These are phyloP conservation scores for Aphaenogaster floridana DNA, from an alignment of 1,140 invertebrate species.

Conservation along the genomic window DNA sequence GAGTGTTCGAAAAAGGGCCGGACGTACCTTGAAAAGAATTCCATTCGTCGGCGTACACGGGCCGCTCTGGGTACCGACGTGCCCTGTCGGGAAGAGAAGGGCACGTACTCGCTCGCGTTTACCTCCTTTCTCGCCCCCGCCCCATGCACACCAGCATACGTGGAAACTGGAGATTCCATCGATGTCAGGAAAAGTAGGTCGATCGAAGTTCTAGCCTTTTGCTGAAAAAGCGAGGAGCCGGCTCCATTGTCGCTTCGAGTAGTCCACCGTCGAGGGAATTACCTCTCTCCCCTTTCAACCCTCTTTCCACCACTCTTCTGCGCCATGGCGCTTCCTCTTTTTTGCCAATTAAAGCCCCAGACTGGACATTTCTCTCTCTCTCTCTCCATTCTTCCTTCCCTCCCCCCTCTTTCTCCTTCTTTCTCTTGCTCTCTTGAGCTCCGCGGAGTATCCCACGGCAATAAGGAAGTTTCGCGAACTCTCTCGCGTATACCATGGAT, in stretches of 20 bases:
- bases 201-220: conserved; percentile 68
- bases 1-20: conserved; percentile 47
- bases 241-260: conserved; percentile 70
- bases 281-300: conserved; percentile 46
- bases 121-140: conserved; percentile 1
- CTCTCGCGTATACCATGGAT: conserved; percentile 41
- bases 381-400: background rate
- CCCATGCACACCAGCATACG: conserved; percentile 8
- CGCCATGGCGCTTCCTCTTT: conserved; percentile 26
- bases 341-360: conserved; percentile 67
- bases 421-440: conserved; percentile 6
- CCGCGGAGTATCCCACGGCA: conserved; percentile 23
- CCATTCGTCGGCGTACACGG: conserved; percentile 52
- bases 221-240: conserved; percentile 65
- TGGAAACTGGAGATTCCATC: conserved; percentile 67
- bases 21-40: conserved; percentile 59
- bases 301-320: conserved; percentile 8
- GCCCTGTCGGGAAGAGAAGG: conserved; percentile 36
- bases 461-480: conserved; percentile 64
- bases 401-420: background rate
- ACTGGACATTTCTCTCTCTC: conserved; percentile 48
- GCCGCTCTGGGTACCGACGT: conserved; percentile 38
- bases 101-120: conserved; percentile 32
- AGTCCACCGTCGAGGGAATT: conserved; percentile 65
- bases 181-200: conserved; percentile 67